Evolutionary conservation across 1,140 invertebrate genomes (phyloP).

Genomic region (Ooceraea biroi): DNA sequence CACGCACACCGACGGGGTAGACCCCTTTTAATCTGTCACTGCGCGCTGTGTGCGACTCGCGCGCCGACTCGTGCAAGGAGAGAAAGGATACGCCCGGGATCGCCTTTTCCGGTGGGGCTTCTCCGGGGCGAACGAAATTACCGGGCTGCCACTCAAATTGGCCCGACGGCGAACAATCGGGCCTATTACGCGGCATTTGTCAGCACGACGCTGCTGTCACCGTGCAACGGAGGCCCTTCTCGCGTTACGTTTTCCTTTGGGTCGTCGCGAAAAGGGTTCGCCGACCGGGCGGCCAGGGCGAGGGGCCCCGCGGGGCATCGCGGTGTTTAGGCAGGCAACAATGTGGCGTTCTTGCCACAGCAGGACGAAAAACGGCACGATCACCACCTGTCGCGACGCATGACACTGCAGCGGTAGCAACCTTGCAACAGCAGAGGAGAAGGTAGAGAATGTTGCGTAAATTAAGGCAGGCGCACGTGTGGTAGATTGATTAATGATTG

Average conservation of each 20-base stretch:
- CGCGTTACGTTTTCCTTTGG: constrained; percentile 77
- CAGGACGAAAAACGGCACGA: constrained; percentile 52
- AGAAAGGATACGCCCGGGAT: constrained; percentile 72
- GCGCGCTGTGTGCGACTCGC: not conserved
- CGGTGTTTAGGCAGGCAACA: constrained; percentile 74
- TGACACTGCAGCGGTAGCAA: constrained; percentile 30
- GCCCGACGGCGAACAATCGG: constrained; percentile 85
- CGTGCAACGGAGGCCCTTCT: constrained; percentile 66
- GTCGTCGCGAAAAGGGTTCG: constrained; percentile 46
- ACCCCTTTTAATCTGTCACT: constrained; percentile 60
- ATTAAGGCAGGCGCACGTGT: constrained; percentile 55
- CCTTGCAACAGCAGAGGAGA: constrained; percentile 40
- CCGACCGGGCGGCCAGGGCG: constrained; percentile 45
- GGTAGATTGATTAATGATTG: constrained; percentile 61
- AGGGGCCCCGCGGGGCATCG: constrained; percentile 75
- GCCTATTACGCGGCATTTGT: constrained; percentile 85
- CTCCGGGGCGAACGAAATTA: constrained; percentile 79
- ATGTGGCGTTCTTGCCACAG: constrained; percentile 68
- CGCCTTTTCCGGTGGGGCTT: constrained; percentile 81
- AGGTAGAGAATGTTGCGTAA: constrained; percentile 39
- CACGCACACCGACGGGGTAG: constrained; percentile 13
- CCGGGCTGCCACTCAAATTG: constrained; percentile 85
- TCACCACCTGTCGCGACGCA: constrained; percentile 66
- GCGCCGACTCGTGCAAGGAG: constrained; percentile 44
- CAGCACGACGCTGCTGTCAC: constrained; percentile 73